Percentiles rank a stretch among this genome's conserved stretches.
Evolutionary conservation across 2,888 invertebrate species (phyloP).

Genomic region (Watsonalla cultraria): DNA sequence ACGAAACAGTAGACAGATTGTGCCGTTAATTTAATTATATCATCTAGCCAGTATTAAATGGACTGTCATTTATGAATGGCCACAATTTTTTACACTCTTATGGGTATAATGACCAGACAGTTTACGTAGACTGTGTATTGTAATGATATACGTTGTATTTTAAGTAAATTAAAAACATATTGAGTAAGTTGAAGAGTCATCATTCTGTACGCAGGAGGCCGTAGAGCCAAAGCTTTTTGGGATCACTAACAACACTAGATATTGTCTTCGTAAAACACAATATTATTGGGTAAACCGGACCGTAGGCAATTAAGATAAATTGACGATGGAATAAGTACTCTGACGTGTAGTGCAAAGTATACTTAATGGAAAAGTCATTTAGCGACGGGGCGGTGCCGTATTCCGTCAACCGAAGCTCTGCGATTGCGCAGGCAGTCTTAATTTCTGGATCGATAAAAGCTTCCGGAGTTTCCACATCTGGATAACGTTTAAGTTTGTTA

Average conservation of each 20-base stretch:
- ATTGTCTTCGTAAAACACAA: no score
- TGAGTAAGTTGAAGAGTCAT: no score
- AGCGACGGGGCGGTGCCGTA: neutral
- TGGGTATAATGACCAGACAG: conserved; percentile 5
- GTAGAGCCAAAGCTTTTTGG: no score
- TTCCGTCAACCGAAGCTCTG: neutral
- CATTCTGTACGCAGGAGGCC: no score
- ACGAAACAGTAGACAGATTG: conserved; percentile 47
- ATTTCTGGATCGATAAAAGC: neutral
- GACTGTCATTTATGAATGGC: conserved; percentile 18
- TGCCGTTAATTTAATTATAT: conserved; percentile 39
- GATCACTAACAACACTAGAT: no score
- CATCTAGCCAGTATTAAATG: conserved; percentile 29
- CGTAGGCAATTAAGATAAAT: no score
- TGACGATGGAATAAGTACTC: neutral
- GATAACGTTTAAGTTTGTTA: neutral
- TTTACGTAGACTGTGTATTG: neutral
- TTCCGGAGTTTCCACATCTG: neutral
- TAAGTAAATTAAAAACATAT: no score
- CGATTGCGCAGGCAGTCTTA: neutral
- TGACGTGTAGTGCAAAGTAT: neutral
- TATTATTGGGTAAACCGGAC: no score
- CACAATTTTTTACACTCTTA: neutral
- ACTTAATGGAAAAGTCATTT: neutral
- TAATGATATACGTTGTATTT: no score